Base-by-base conservation (phyloP, 1,140 invertebrate genomes). In the Neoseiulus cucumeris region DNA sequence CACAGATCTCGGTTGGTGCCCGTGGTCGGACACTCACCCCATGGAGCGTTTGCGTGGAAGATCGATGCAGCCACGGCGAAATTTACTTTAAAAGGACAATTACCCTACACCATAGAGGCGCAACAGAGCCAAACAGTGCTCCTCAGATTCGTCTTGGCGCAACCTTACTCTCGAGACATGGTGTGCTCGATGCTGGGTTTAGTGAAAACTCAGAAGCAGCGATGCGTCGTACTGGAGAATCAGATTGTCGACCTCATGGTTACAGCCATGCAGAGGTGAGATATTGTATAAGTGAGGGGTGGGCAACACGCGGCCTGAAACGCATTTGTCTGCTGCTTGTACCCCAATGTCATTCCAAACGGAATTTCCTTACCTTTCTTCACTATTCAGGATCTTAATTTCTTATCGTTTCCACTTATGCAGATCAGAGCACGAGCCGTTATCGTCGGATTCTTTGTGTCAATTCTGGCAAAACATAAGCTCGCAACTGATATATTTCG, bases 121-220 rank as follows among this genome's bases (percentile, higher is more conserved):
- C n/a, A 73, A 88, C 7, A 85, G 91, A 73, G 89, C 91, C 92
- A 96, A 77, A 90, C 87, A 5, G 82, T 82, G 28, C 75, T 97
- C 25, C 75, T 97, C 1, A 78, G 87, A 68, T 93, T 95, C 76
- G 89, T 96, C 17, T 75, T 98, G 7, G 87, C 92, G 72, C 92
- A 96, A 75, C 90, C 91, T 0, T 96, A 96, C 75, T 94, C 91
- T 1, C 82, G 89, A 68, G 93, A 97, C 71, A 93, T 95, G 87
- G 89, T 95, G 65, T 93, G 87, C 68, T 87, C 85, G 0, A 94
- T 96, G 87, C 78, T 97, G 20, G 88, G 89, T 44, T 76, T 96
- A 9, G 91, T 91, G 72, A 93, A 91, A 42, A 70, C 89, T 80
- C 86, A 89, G 66, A 94, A 94, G 73, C 85, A 89, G 72, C 79